Conservation (phyloP, 2,113 vertebrate species). For the Synchiropus splendidus region DNA sequence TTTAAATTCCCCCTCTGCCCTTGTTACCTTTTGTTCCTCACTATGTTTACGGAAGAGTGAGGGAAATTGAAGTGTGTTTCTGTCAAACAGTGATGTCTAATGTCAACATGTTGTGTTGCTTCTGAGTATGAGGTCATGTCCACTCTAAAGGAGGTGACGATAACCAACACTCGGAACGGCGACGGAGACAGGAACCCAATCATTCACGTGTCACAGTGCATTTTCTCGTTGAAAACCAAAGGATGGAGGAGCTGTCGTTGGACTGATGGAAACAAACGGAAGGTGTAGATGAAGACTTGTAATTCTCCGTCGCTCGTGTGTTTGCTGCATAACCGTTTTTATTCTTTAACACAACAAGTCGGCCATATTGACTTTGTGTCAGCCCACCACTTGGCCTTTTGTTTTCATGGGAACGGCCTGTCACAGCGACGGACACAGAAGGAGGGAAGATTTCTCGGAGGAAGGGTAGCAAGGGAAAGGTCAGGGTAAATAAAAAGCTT, state of each 20-base stretch:
- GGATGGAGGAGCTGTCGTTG: too few species aligned
- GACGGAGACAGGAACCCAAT: conserved; percentile 25
- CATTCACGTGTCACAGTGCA: conserved; percentile 23
- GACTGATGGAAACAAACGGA: too few species aligned
- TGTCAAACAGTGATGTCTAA: too few species aligned
- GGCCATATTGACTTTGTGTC: conserved; percentile 61
- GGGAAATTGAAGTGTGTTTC: too few species aligned
- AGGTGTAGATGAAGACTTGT: too few species aligned
- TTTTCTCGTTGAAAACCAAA: too few species aligned
- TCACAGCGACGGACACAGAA: conserved; percentile 46
- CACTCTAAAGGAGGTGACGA: conserved; percentile 30
- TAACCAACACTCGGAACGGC: conserved; percentile 20
- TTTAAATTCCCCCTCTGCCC: too few species aligned
- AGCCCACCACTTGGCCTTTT: conserved; percentile 56
- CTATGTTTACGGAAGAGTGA: too few species aligned
- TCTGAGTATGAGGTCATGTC: conserved; percentile 13
- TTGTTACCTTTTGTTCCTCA: too few species aligned
- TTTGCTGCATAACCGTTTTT: too few species aligned
- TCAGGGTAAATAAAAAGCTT: conserved; percentile 58
- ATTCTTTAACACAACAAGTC: conserved; percentile 21
- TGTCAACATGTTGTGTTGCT: too few species aligned
- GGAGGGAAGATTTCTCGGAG: conserved; percentile 54
- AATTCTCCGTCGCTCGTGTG: neutral
- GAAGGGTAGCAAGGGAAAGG: conserved; percentile 48
- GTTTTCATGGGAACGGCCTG: conserved; percentile 53